Conservation (phyloP, 1,140 invertebrate genomes). For the Pseudomyrmex flavicornis region DNA sequence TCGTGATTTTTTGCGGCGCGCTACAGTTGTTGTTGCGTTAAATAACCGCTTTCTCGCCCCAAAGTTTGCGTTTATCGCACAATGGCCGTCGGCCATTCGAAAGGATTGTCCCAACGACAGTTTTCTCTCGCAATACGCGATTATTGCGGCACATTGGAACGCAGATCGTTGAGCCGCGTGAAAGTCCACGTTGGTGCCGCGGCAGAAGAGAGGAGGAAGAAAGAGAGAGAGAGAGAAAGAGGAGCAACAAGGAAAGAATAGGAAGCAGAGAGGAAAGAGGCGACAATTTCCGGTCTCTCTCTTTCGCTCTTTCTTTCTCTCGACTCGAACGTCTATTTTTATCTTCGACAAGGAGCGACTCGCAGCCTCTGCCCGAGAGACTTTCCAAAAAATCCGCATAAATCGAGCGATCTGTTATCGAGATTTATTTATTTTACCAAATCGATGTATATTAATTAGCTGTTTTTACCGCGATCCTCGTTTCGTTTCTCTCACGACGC, state of each 20-base stretch:
- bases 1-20: conserved; percentile 35
- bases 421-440: not conserved
- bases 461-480: not conserved
- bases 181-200: conserved; percentile 71
- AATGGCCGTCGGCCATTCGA: conserved; percentile 14
- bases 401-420: not conserved
- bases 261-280: conserved; percentile 58
- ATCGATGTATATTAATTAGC: not conserved
- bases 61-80: conserved; percentile 54
- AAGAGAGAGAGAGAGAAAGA: conserved; percentile 51
- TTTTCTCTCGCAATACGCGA: conserved; percentile 78
- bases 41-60: conserved; percentile 66
- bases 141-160: conserved; percentile 76
- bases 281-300: conserved; percentile 69
- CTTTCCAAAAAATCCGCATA: conserved; percentile 34
- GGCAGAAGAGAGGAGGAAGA: conserved; percentile 37
- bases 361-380: not conserved
- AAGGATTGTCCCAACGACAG: conserved; percentile 61
- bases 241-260: conserved; percentile 22
- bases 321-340: conserved; percentile 47
- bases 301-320: conserved; percentile 23
- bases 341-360: conserved; percentile 21
- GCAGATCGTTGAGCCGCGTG: conserved; percentile 73
- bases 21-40: conserved; percentile 33
- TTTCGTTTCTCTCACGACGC: not conserved